Base-by-base conservation (phyloP, 2,888 invertebrate species). In the Ditula angustiorana region DNA sequence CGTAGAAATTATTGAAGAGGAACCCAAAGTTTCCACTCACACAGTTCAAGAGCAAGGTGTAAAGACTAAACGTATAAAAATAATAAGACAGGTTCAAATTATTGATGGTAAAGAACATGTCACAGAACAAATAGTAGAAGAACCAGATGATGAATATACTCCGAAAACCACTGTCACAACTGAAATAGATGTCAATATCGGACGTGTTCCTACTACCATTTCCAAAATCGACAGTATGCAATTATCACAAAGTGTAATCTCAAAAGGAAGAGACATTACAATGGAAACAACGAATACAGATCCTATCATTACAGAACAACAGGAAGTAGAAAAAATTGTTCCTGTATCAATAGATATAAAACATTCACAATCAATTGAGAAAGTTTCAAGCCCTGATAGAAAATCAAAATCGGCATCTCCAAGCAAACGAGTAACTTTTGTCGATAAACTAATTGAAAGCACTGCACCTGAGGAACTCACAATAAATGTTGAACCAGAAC, bases 1-100 rank as follows among this genome's bases (percentile, higher is more conserved):
- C 78, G 90, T 96, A 5, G 96, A 96, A 85, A 91, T 96, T 5
- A 94, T 95, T 52, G 95, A 96, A 80, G 95, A 96, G 77, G 94
- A 95, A 71, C 88, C 90, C 11, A 78, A 74, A 73, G 64, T 83
- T 5, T 64, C 64, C 2, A 75, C 80, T 16, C 83, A 82, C 56
- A 83, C 75, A 49, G 66, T 81, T 7, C 82, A 83, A 74, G 83
- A 84, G 35, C 80, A 84, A 73, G 87, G 86, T 2, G 66, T 83
- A 0, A 85, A 78, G 72, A 85, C 86, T 0, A 89, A 85, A 77
- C 82, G 80, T 7, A 71, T 89, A 1, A 95, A 94, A 78, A 67
- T 61, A 64, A 67, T 64, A 26, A 46, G 61, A 8, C 71, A 73
- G 59, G 58, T 75, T 47, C 63, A 72, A 65, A 62, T 74, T 44